phyloP scores from a whole-genome alignment of 2,888 invertebrate species.

The Trachelus stipa region DNA sequence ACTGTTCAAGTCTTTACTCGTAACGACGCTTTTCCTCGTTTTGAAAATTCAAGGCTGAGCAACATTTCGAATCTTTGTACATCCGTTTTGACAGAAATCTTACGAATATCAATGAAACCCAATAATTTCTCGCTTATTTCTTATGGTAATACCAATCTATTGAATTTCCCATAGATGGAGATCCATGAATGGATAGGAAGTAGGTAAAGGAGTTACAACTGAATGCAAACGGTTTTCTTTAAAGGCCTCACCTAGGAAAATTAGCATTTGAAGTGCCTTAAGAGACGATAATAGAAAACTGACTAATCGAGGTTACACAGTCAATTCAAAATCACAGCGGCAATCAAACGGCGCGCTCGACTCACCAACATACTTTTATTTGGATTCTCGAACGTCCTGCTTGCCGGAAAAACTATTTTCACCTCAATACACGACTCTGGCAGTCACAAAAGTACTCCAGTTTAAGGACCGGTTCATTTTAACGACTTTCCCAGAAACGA shows the following conservation, averaged over 20 bases:
- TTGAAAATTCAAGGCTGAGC: neutral
- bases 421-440: neutral
- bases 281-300: slow-evolving; percentile 43
- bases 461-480: neutral
- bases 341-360: slow-evolving; percentile 4
- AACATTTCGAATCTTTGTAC: slow-evolving; percentile 1
- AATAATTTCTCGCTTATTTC: slow-evolving; percentile 30
- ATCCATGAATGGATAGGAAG: slow-evolving; percentile 34
- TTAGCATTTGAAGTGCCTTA: slow-evolving; percentile 62
- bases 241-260: slow-evolving; percentile 43
- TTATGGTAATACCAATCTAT: slow-evolving; percentile 40
- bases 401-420: neutral
- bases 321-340: slow-evolving; percentile 31
- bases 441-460: neutral
- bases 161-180: slow-evolving; percentile 36
- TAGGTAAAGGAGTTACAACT: slow-evolving; percentile 31
- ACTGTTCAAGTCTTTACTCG: neutral
- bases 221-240: slow-evolving; percentile 43
- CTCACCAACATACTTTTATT: neutral
- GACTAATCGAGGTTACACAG: slow-evolving; percentile 43
- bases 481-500: neutral
- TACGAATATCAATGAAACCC: slow-evolving; percentile 16
- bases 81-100: slow-evolving; percentile 11
- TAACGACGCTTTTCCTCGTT: neutral
- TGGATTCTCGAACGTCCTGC: neutral